Evolutionary conservation across 1,140 invertebrate species (phyloP), one percentile per base, ranked within the genome.

Genomic region (Drosophila subobscura): DNA sequence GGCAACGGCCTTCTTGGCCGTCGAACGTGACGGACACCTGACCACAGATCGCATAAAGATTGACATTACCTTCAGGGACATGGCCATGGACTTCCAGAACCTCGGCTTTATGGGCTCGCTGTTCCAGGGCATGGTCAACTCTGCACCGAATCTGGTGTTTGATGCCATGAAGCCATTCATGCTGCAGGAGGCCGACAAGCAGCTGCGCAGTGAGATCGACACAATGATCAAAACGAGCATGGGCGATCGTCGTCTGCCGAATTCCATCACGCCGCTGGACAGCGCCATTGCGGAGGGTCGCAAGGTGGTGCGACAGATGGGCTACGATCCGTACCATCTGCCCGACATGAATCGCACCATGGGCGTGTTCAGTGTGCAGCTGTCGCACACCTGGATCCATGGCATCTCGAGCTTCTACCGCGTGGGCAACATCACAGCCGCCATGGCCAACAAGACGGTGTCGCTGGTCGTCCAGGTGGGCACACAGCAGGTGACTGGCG

Each of bases 151-250:
- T n/a, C 94, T 96, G 46, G 92, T 97, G 0, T 97, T 97, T 74
- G 96, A 97, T 77, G 95, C 95, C 10, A 96, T 97, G 59, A 97
- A 97, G 84, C 96, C 96, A 0, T 96, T 95, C 59, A 94, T 97
- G 72, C 91, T 97, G 4, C 94, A 93, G 66, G 94, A 97, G 91
- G 95, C 96, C 0, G 96, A 97, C 77, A 94, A 93, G 1, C 94
- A 94, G 86, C 91, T 95, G 1, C 93, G 94, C 68, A 90, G 92
- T 27, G 95, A 96, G 91, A 92, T 96, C 20, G 93, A 95, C 72
- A 76, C 92, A 8, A 93, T 95, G 53, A 93, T 96, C 54, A 94
- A 94, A 63, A 93, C 95, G 72, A 86, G 96, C 7, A 93, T 95
- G 4, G 93, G 93, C 0, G 93, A 94, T 42, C 94, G 95, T 77